A percentile compares a stretch with the other conserved stretches of the same genome.
phyloP scores from a whole-genome alignment of 2,888 invertebrate species.

The Drosophila quinaria region DNA sequence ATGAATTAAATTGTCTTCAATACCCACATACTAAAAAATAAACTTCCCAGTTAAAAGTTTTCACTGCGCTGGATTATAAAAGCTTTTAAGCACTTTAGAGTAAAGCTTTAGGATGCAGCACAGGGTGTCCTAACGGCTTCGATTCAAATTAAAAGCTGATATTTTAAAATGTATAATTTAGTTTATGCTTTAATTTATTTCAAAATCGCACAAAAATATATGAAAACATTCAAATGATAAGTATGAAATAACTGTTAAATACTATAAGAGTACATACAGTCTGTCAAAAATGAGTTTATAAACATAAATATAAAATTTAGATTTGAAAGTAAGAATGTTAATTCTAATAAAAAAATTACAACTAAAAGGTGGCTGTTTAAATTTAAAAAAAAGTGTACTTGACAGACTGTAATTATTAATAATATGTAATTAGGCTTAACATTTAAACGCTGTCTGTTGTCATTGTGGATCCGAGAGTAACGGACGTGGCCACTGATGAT shows the following conservation, averaged over 20 bases:
- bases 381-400: not conserved
- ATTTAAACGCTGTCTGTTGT: constrained; percentile 65
- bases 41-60: too few relatives aligned
- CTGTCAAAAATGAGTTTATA: not conserved
- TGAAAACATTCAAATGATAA: constrained; percentile 31
- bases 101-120: too few relatives aligned
- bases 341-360: not conserved
- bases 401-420: constrained; percentile 5
- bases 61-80: too few relatives aligned
- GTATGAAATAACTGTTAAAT: constrained; percentile 23
- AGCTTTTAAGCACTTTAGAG: too few relatives aligned
- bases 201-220: constrained; percentile 35
- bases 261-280: constrained; percentile 1
- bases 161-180: not conserved
- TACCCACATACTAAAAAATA: too few relatives aligned
- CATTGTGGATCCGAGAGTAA: constrained; percentile 72
- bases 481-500: constrained; percentile 84
- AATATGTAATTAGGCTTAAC: constrained; percentile 15
- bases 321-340: not conserved
- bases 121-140: too few relatives aligned
- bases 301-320: not conserved
- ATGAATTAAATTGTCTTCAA: too few relatives aligned
- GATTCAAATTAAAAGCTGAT: too few relatives aligned
- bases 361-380: not conserved
- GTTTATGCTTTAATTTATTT: constrained; percentile 35